Evolutionary conservation across 2,888 invertebrate species (phyloP), one percentile per base, ranked within the genome.

Genomic region (Amiota mariae): DNA sequence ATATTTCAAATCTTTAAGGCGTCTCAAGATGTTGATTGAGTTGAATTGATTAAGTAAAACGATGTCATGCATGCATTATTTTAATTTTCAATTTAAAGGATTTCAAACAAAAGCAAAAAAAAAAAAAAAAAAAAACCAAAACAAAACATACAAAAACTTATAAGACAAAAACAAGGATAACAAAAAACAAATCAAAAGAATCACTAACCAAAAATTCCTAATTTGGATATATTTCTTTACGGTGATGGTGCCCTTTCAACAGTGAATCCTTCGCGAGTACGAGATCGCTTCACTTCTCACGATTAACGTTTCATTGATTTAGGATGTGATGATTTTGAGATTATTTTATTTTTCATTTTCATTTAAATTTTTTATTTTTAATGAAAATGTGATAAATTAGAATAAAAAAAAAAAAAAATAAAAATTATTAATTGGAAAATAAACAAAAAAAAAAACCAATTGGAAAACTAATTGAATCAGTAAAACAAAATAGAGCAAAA

Each of bases 201-300:
- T 47, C 79, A 85, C 83, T 85, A 87, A 84, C 83, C 83, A 82
- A 83, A 78, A 75, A 72, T 76, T 76, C 75, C 72, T 73, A 54
- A 67, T 78, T 73, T 72, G 74, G 71, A 76, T 73, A 78, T 36
- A 0, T 36, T 36, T 36, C 4, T 36, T 81, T 88, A 88, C 74
- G 89, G 89, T 82, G 92, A 91, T 82, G 92, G 91, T 88, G 91
- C 91, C 91, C 91, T 91, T 90, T 92, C 92, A 89, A 91, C 90
- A 85, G 92, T 91, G 88, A 92, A 92, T 91, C 93, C 93, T 90
- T 95, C 94, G 90, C 95, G 92, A 87, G 94, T 95, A 89, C 94
- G 92, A 89, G 94, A 94, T 90, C 94, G 92, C 91, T 95, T 95
- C 91, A 94, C 94, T 94, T 90, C 81, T 79, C 51, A 18, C 18